Evolutionary conservation across 2,888 invertebrate genomes (phyloP).

Genomic region (Luffia ferchaultella): DNA sequence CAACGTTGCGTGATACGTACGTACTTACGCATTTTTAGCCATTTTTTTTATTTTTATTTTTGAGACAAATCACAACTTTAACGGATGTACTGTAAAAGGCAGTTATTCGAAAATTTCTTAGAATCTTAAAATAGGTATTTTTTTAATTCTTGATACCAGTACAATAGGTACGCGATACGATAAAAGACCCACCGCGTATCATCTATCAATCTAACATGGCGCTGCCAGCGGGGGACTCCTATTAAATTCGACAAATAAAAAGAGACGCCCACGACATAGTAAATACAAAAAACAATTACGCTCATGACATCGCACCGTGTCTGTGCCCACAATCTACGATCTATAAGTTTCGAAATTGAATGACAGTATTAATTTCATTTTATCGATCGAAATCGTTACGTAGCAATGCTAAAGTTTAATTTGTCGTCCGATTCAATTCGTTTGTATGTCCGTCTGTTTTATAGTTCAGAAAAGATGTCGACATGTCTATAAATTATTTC

Average conservation of each 20-base stretch:
- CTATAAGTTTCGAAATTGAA: conserved; percentile 33
- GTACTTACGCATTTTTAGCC: no score
- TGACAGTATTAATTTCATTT: conserved; percentile 42
- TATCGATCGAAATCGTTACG: conserved; percentile 6
- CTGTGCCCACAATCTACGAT: conserved; percentile 6
- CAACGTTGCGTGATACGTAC: no score
- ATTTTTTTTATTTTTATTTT: no score
- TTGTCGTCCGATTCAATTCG: background rate
- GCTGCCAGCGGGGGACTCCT: conserved; percentile 41
- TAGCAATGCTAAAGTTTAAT: background rate
- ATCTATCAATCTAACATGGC: conserved; percentile 54
- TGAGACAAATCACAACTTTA: no score
- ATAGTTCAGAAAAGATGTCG: no score
- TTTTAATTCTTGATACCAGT: no score
- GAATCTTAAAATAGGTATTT: no score
- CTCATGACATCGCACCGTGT: conserved; percentile 29
- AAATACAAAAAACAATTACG: conserved; percentile 44
- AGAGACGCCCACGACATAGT: conserved; percentile 29
- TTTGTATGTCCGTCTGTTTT: no score
- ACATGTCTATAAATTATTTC: no score
- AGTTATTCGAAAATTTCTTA: no score
- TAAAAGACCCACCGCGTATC: conserved; percentile 24
- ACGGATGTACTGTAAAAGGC: no score
- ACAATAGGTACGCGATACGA: background rate
- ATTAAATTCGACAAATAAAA: conserved; percentile 34